These are phyloP conservation scores for Ctenicera cuprea DNA, from an alignment of 2,888 invertebrate species.

Conservation along the genomic window DNA sequence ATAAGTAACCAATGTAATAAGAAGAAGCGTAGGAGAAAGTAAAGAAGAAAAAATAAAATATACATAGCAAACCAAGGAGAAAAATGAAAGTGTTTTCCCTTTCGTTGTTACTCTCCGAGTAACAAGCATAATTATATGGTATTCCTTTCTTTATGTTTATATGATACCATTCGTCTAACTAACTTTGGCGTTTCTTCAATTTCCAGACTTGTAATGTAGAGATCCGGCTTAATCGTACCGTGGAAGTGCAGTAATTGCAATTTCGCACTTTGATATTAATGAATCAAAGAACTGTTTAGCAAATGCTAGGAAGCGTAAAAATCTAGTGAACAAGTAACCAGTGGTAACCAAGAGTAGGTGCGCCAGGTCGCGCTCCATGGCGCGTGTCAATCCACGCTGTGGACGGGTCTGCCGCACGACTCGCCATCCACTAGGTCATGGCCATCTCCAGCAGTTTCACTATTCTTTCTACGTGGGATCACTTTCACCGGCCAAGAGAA, in stretches of 20 bases:
- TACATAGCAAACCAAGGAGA: too few species aligned
- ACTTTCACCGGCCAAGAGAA: slow-evolving; percentile 47
- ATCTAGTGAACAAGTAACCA: slow-evolving; percentile 38
- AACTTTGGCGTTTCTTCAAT: too few species aligned
- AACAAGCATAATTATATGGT: too few species aligned
- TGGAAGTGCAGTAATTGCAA: slow-evolving; percentile 12
- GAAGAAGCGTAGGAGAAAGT: too few species aligned
- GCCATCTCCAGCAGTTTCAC: slow-evolving; percentile 48
- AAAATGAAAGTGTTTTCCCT: too few species aligned
- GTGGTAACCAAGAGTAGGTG: slow-evolving; percentile 49
- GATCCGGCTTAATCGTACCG: neutral
- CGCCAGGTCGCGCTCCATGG: slow-evolving; percentile 53
- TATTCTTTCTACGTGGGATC: slow-evolving; percentile 49
- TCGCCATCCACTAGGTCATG: slow-evolving; percentile 52
- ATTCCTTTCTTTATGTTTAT: too few species aligned
- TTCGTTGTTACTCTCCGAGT: too few species aligned
- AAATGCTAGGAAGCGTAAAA: slow-evolving; percentile 35
- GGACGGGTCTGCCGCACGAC: slow-evolving; percentile 17
- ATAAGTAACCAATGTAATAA: too few species aligned
- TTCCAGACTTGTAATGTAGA: neutral
- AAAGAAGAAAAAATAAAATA: too few species aligned
- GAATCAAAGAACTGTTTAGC: slow-evolving; percentile 9
- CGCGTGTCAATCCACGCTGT: slow-evolving; percentile 50
- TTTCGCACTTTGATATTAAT: slow-evolving; percentile 9
- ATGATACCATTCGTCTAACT: too few species aligned